phyloP scores from a whole-genome alignment of 2,113 vertebrate species.

The Neoarius graeffei region DNA sequence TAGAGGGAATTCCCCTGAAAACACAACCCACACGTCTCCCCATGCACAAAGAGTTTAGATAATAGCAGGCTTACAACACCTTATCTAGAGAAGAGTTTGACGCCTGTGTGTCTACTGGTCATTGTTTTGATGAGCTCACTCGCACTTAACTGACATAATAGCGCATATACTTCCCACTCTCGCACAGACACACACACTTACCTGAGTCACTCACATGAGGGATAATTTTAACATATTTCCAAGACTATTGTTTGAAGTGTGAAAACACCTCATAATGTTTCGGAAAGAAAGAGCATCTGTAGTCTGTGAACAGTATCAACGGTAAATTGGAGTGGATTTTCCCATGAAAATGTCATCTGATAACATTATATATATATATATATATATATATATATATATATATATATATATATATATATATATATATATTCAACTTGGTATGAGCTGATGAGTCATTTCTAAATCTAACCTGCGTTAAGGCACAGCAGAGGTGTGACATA shows the following conservation, averaged over 20 bases:
- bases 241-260: constrained; percentile 33
- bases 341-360: neutral
- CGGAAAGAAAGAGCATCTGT: neutral
- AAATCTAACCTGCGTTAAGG: neutral
- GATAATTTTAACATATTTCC: constrained; percentile 39
- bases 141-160: constrained; percentile 52
- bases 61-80: constrained; percentile 53
- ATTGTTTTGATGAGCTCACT: constrained; percentile 55
- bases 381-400: too few species aligned
- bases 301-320: neutral
- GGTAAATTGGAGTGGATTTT: neutral
- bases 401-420: too few species aligned
- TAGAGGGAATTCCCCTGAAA: constrained; percentile 45
- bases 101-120: constrained; percentile 55
- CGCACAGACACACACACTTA: constrained; percentile 21
- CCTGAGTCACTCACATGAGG: constrained; percentile 7
- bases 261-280: constrained; percentile 25
- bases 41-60: constrained; percentile 44
- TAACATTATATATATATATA: too few species aligned
- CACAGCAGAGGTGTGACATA: constrained; percentile 8
- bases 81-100: constrained; percentile 50
- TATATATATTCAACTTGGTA: neutral
- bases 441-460: constrained; percentile 7
- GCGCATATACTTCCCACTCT: constrained; percentile 20
- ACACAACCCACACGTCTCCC: constrained; percentile 35